Evolutionary conservation across 2,113 vertebrate genomes (phyloP), one percentile per base, ranked within the genome.

Genomic region (Sapajus apella): DNA sequence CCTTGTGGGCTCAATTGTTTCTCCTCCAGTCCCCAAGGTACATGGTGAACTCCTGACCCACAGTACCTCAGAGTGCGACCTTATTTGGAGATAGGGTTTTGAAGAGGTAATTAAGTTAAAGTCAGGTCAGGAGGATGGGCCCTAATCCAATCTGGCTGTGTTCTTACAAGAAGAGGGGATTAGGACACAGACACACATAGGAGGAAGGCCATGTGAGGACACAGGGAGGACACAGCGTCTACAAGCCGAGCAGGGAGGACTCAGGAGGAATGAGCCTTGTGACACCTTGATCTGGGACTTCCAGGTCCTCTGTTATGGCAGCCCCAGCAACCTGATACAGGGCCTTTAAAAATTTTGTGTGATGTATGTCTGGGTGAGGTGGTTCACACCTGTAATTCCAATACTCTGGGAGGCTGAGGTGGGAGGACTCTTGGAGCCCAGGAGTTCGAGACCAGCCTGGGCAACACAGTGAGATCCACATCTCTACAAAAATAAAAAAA

Each of bases 1-100:
- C 8, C 7, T 37, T 10, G 3, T 5, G 37, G 35, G 32, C 11
- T 56, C 18, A 3, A 1, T 0, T 0, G 7, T 43, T 43, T 40
- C n/a, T 80, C 89, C 37, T 21, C 27, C 32, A 21, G 6, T 25
- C 2, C 7, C 61, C 23, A 6, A 13, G 16, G 17, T 43, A 20
- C 0, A 17, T 1, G 17, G 12, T 8, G 40, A 70, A 14, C 9
- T 30, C 55, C 55, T 32, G 32, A 16, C 3, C 8, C 8, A 27
- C 23, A 23, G 25, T 1, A 14, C 30, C n/a, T 37, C 32, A 23
- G 32, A 40, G 47, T 9, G 18, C 2, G 50, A 40, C 52, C 35
- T 40, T 10, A 10, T n/a, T 23, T 81, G 40, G 32, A 87, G 61
- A 16, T 1, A 43, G 55, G 25, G 56, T 52, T 66, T 43, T 30